A percentile compares a stretch with the other conserved stretches of the same genome.
Conservation (phyloP, 2,888 invertebrate genomes). For the Mythimna albipuncta region DNA sequence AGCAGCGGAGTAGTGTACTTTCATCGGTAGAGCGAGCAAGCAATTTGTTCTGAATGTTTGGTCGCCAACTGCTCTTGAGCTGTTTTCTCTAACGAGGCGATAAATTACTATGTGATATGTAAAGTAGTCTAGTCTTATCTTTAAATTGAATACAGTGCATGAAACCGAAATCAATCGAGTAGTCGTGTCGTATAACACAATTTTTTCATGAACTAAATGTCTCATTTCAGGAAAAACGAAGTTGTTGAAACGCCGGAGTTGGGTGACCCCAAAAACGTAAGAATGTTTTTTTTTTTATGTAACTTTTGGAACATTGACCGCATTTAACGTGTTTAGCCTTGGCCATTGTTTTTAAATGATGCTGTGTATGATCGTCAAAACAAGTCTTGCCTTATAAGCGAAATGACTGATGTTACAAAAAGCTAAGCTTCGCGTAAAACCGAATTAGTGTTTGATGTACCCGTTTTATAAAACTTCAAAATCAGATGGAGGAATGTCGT, state of each 20-base stretch:
- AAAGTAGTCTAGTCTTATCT: constrained; percentile 59
- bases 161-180: constrained; percentile 44
- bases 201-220: constrained; percentile 41
- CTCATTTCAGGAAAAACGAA: constrained; percentile 80
- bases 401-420: constrained; percentile 26
- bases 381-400: constrained; percentile 49
- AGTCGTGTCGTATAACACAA: constrained; percentile 20
- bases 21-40: constrained; percentile 82
- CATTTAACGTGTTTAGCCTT: constrained; percentile 44
- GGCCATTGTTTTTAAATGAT: constrained; percentile 46
- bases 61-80: constrained; percentile 71
- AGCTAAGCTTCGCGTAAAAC: constrained; percentile 22
- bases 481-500: not conserved
- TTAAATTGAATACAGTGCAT: constrained; percentile 50
- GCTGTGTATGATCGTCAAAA: constrained; percentile 29
- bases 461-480: constrained; percentile 15
- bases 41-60: constrained; percentile 81
- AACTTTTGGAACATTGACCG: constrained; percentile 32
- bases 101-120: constrained; percentile 74
- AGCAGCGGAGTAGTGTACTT: constrained; percentile 74
- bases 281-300: constrained; percentile 54
- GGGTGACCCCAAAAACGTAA: constrained; percentile 76
- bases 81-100: constrained; percentile 80
- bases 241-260: constrained; percentile 70
- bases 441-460: constrained; percentile 1